Evolutionary conservation across 1,140 invertebrate species (phyloP), one percentile per base, ranked within the genome.

Genomic region (Euura lappo): DNA sequence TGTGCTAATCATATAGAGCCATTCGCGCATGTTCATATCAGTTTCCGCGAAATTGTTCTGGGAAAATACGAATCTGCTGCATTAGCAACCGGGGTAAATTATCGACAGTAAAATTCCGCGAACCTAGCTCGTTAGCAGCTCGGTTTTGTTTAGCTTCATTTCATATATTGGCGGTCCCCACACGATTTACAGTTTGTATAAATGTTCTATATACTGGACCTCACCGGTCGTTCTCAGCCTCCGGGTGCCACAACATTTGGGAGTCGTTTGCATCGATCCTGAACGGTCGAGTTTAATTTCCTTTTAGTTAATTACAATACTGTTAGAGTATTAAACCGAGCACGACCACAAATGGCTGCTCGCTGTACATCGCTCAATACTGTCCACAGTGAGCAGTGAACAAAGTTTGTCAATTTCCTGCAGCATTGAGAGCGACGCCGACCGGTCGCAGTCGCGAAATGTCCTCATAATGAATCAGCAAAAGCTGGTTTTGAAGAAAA

Each of bases 191-290:
- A 28, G 28, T n/a, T n/a, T n/a, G n/a, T n/a, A n/a, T n/a, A n/a
- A n/a, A n/a, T n/a, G n/a, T n/a, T n/a, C n/a, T n/a, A 3, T n/a
- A 60, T 5, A 60, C 51, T 6, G 51, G 8, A n/a, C 10, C 13
- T 11, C 51, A 60, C 3, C 51, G 51, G 51, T 60, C 51, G 51
- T 11, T 60, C 13, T 60, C 28, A 28, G 28, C 51, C 51, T 60
- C 51, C 13, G 8, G 13, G 13, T n/a, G 5, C 10, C 3, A 8
- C 51, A n/a, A n/a, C 51, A 60, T 60, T n/a, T 8, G 44, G 44
- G 28, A 70, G n/a, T 70, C 69, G 46, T 70, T 70, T 45, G 69
- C 69, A 70, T 70, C 69, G 69, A 70, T 70, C 46, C n/a, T 45
- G 46, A 13, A 42, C 69, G 44, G 6, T n/a, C n/a, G 69, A 28